phyloP scores from a whole-genome alignment of 2,113 vertebrate genomes.

The Petaurus breviceps region DNA sequence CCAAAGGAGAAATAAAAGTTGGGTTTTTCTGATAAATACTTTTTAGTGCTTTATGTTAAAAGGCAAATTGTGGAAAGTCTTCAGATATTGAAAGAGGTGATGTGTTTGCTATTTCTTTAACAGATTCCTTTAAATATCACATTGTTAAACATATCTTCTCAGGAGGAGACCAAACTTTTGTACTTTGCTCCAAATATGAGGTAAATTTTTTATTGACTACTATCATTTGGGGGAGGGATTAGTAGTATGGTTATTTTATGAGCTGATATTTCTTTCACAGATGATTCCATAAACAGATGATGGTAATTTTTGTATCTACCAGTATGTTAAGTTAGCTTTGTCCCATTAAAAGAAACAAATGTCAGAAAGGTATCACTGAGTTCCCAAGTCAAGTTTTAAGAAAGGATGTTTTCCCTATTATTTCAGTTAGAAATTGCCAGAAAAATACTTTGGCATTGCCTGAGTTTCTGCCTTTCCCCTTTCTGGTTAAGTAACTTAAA shows the following conservation, averaged over 20 bases:
- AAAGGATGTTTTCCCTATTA: conserved; percentile 5
- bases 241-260: neutral
- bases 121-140: conserved; percentile 87
- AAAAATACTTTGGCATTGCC: conserved; percentile 1
- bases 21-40: neutral
- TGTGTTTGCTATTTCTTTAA: conserved; percentile 70
- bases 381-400: neutral
- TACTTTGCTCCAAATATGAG: conserved; percentile 91
- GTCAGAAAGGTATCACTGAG: neutral
- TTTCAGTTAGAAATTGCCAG: conserved; percentile 25
- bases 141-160: conserved; percentile 93
- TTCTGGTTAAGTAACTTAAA: conserved; percentile 8
- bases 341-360: conserved; percentile 34
- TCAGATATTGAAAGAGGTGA: conserved; percentile 50
- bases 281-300: neutral
- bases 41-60: conserved; percentile 21
- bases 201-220: conserved; percentile 81
- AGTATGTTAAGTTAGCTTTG: neutral
- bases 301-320: conserved; percentile 20
- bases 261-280: conserved; percentile 37
- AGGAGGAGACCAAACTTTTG: conserved; percentile 96
- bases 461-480: conserved; percentile 15
- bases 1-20: neutral
- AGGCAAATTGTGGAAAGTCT: conserved; percentile 1
- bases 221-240: conserved; percentile 31